Evolutionary conservation across 2,888 invertebrate genomes (phyloP), one percentile per base, ranked within the genome.

Genomic region (Calliphora vomitoria): DNA sequence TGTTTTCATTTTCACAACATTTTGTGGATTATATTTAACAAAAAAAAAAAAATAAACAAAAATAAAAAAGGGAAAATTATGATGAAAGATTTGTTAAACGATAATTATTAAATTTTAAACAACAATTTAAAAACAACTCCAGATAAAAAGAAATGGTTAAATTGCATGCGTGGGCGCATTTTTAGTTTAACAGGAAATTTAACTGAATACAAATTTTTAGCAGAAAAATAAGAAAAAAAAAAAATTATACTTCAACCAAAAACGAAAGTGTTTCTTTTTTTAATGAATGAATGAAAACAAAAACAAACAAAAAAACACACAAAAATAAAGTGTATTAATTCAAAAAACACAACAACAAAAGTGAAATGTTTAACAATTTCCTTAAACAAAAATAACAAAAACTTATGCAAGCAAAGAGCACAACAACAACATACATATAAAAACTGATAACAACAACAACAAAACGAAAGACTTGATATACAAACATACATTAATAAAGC

Each of bases 131-230:
- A 35, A 62, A 60, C 66, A 8, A 55, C 11, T 44, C 4, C 31
- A 38, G 1, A 6, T 20, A 64, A 60, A 72, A 82, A 74, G 35
- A 82, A 72, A 76, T 55, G 41, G 31, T 74, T 11, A 85, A 74
- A 87, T 87, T 87, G 87, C 87, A 87, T 87, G 87, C 87, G 87
- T 87, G 87, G 87, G 87, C 68, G 87, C 84, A 87, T 87, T 87
- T 87, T 78, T 82, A 85, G 85, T 87, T 87, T 87, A 87, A 87
- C 87, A 87, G 87, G 87, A 87, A 87, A 87, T 69, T 86, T 82
- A 74, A 78, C 44, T 68, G 72, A 82, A 82, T 82, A 82, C 66
- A 72, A 69, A 82, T 72, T 86, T 69, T 25, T 15, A 82, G 58
- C 47, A 75, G 44, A 41, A 44, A 64, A 38, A 35, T 66, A 64